phyloP scores from a whole-genome alignment of 2,888 invertebrate species.

The Crioceris asparagi region DNA sequence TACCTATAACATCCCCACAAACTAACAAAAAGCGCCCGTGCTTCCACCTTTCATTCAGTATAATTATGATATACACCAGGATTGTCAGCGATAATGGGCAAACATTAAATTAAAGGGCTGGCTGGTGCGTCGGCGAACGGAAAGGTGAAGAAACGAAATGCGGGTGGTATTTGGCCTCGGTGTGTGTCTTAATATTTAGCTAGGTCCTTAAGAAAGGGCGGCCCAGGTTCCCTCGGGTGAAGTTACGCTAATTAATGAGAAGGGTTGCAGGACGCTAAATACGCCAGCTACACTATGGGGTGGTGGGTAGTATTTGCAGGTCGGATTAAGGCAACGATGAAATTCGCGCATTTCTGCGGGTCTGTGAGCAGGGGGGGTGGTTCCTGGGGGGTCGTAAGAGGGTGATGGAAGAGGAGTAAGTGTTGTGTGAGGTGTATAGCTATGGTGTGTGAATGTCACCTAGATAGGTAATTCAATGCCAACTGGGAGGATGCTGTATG shows the following conservation, averaged over 20 bases:
- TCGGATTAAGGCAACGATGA: constrained; percentile 18
- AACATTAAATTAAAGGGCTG: constrained; percentile 13
- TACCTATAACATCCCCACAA: too few relatives aligned
- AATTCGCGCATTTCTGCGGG: neutral
- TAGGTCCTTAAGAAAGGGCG: constrained; percentile 31
- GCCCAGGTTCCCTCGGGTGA: constrained; percentile 35
- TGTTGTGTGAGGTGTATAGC: neutral
- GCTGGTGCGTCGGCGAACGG: constrained; percentile 1
- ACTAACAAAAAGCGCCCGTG: too few relatives aligned
- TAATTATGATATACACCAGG: constrained; percentile 6
- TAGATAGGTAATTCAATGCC: constrained; percentile 8
- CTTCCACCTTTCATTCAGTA: neutral
- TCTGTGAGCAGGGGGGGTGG: neutral
- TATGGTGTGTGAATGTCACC: neutral
- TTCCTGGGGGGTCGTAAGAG: neutral
- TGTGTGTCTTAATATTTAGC: constrained; percentile 32
- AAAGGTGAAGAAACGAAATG: constrained; percentile 18
- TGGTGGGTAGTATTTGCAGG: constrained; percentile 34
- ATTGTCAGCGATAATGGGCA: constrained; percentile 10
- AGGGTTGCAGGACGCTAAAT: constrained; percentile 38
- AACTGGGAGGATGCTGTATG: too few relatives aligned
- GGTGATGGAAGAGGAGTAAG: neutral
- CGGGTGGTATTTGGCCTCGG: constrained; percentile 21
- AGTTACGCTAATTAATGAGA: constrained; percentile 41
- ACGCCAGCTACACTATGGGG: constrained; percentile 31